Percentiles rank a stretch among this genome's conserved stretches.
Evolutionary conservation across 1,140 invertebrate species (phyloP).

Genomic region (Coenobita brevimanus): DNA sequence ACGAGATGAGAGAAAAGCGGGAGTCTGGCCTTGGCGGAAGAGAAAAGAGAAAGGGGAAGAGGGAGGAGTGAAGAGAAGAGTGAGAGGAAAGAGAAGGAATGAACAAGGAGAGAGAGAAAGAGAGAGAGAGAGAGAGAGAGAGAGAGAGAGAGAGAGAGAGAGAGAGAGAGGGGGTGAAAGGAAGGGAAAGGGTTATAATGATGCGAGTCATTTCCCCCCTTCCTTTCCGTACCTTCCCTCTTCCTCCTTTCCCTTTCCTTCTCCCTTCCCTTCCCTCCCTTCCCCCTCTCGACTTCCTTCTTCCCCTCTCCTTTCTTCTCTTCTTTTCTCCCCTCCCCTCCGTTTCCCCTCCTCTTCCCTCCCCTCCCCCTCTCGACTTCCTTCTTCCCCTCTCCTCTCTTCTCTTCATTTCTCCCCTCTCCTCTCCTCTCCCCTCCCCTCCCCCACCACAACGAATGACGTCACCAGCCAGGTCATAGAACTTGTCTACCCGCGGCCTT

Average conservation of each 20-base stretch:
- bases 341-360: neutral
- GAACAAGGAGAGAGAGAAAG: neutral
- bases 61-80: too few relatives aligned
- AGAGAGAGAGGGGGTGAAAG: neutral
- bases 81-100: neutral
- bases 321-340: neutral
- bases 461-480: too few relatives aligned
- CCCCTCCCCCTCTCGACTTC: neutral
- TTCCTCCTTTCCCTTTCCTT: neutral
- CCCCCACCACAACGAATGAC: too few relatives aligned
- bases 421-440: too few relatives aligned
- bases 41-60: too few relatives aligned
- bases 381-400: too few relatives aligned
- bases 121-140: slow-evolving; percentile 19
- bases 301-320: neutral
- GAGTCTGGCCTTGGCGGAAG: too few relatives aligned
- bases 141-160: slow-evolving; percentile 28
- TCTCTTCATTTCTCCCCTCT: too few relatives aligned
- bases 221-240: neutral
- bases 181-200: neutral
- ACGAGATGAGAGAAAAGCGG: too few relatives aligned
- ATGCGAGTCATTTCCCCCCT: neutral
- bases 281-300: neutral
- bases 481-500: too few relatives aligned
- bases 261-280: neutral